These are phyloP conservation scores for Falco biarmicus DNA, from an alignment of 2,797 vertebrate genomes.

Conservation along the genomic window DNA sequence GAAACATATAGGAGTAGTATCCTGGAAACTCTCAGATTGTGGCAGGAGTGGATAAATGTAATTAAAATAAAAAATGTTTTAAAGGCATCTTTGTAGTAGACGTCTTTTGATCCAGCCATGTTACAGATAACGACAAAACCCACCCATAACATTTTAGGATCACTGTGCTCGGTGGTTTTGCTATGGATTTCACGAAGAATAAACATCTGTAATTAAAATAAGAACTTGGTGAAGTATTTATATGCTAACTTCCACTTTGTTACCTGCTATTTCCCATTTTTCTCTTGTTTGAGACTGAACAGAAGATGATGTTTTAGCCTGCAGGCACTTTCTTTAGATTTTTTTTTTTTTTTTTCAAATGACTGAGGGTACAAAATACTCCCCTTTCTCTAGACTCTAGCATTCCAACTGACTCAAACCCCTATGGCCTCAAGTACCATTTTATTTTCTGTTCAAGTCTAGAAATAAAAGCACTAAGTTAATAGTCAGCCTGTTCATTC, in stretches of 20 bases:
- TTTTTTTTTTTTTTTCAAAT: not conserved
- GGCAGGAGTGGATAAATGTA: not conserved
- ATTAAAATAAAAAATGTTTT: not conserved
- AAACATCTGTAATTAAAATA: not conserved
- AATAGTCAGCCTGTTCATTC: not conserved
- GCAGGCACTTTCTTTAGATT: not conserved
- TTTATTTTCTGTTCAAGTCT: not conserved
- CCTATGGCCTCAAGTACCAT: not conserved
- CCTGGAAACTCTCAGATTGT: not conserved
- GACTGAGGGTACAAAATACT: slow-evolving; percentile 24
- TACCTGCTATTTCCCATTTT: not conserved
- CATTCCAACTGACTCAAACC: slow-evolving; percentile 5
- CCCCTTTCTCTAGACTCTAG: not conserved
- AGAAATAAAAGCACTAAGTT: not conserved
- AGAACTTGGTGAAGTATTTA: not conserved
- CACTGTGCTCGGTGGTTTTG: not conserved
- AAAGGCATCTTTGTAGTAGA: not conserved
- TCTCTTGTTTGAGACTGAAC: not conserved
- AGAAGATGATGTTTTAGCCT: not conserved
- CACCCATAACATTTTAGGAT: not conserved
- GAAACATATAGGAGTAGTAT: not conserved
- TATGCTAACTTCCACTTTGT: not conserved
- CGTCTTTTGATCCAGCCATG: not conserved
- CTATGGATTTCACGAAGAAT: not conserved
- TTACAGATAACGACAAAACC: not conserved